A percentile compares a stretch with the other conserved stretches of the same genome.
Conservation (phyloP, 2,888 invertebrate genomes). For the Baronia brevicornis region DNA sequence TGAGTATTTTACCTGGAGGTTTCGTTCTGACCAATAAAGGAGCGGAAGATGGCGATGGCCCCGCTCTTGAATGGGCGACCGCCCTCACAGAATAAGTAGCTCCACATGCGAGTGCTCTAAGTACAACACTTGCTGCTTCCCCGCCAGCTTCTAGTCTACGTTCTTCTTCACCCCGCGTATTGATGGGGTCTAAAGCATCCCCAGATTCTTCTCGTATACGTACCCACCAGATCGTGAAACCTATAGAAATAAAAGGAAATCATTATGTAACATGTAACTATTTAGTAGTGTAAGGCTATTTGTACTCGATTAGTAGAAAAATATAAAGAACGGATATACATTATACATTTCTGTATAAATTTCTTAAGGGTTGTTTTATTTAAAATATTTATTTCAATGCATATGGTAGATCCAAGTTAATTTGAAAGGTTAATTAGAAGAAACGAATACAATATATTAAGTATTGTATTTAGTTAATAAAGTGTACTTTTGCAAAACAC, state of each 20-base stretch:
- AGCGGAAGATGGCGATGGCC: conserved; percentile 51
- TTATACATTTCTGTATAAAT: too few relatives aligned
- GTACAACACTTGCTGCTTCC: conserved; percentile 47
- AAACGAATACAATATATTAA: too few relatives aligned
- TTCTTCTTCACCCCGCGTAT: conserved; percentile 51
- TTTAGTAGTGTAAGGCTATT: neutral
- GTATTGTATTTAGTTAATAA: too few relatives aligned
- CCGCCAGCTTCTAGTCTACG: conserved; percentile 55
- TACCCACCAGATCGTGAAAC: conserved; percentile 62
- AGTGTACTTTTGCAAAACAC: too few relatives aligned
- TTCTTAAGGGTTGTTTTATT: too few relatives aligned
- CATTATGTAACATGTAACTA: conserved; percentile 1
- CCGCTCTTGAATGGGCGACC: conserved; percentile 59
- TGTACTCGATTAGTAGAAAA: neutral
- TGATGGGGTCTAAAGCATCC: conserved; percentile 42
- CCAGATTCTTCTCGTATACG: conserved; percentile 55
- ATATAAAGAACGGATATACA: neutral
- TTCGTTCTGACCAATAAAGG: conserved; percentile 60
- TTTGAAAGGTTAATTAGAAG: too few relatives aligned
- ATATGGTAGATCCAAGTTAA: too few relatives aligned
- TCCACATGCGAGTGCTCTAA: conserved; percentile 57
- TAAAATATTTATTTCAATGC: too few relatives aligned
- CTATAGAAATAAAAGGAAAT: conserved; percentile 25
- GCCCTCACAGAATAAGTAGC: conserved; percentile 59
- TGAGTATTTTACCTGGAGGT: conserved; percentile 47